These are phyloP conservation scores for Smittia aterrima DNA, from an alignment of 2,888 invertebrate species.

Conservation along the genomic window DNA sequence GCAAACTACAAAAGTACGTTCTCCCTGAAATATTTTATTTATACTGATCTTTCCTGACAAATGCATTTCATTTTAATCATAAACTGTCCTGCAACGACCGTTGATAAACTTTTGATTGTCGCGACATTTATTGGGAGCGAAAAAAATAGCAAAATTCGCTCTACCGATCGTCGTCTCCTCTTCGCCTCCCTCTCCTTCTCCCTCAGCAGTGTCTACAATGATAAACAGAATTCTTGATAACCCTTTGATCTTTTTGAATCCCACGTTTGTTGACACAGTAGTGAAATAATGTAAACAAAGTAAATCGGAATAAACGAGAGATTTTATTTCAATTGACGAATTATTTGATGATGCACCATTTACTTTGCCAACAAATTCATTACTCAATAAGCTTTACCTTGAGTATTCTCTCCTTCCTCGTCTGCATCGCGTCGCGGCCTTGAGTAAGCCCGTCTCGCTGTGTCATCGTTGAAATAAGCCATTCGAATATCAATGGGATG, in stretches of 20 bases:
- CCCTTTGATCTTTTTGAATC: background rate
- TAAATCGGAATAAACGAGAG: no score
- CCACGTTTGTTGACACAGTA: background rate
- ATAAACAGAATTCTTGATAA: background rate
- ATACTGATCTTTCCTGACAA: background rate
- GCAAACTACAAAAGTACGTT: no score
- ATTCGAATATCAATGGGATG: conserved; percentile 16
- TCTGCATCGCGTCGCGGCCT: background rate
- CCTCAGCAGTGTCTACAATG: background rate
- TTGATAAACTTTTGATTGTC: background rate
- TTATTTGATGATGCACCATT: no score
- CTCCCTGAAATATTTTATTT: no score
- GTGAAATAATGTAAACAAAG: no score
- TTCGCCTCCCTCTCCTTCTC: background rate
- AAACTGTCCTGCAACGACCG: background rate
- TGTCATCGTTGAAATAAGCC: background rate
- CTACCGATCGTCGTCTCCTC: background rate
- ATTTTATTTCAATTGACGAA: no score
- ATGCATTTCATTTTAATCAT: background rate
- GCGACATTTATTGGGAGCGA: conserved; percentile 17
- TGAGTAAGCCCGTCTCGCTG: background rate
- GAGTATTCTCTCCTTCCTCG: background rate
- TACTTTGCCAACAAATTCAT: no score
- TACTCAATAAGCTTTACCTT: background rate
- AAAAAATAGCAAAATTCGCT: background rate